These are phyloP conservation scores for Himalopsyche anomala DNA, from an alignment of 2,888 invertebrate species.

Conservation along the genomic window DNA sequence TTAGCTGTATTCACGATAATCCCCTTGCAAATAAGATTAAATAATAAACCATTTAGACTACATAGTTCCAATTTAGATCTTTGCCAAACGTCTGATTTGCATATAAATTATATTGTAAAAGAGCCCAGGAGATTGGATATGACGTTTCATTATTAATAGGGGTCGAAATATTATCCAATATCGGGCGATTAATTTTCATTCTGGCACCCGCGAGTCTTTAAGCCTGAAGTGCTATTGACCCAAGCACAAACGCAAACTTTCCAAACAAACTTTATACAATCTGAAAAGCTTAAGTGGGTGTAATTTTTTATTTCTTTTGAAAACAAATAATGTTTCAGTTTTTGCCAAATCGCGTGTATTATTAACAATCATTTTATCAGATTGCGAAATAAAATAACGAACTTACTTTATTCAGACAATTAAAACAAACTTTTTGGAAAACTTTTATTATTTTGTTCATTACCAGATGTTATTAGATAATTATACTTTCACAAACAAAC, in stretches of 20 bases:
- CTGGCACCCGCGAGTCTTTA: constrained; percentile 34
- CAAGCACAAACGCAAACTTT: constrained; percentile 15
- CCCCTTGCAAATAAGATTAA: constrained; percentile 53
- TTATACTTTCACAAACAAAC: too few relatives aligned
- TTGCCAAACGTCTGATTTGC: constrained; percentile 51
- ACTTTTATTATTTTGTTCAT: not conserved
- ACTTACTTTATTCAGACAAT: too few relatives aligned
- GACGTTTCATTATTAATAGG: constrained; percentile 50
- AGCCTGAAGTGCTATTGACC: constrained; percentile 30
- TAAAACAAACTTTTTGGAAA: not conserved
- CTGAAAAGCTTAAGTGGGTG: not conserved
- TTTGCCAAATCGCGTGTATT: too few relatives aligned
- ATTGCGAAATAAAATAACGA: too few relatives aligned
- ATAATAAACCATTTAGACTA: constrained; percentile 47
- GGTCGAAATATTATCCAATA: constrained; percentile 56
- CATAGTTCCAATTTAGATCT: constrained; percentile 37
- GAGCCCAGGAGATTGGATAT: constrained; percentile 37
- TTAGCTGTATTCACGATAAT: constrained; percentile 47
- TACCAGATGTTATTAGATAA: not conserved
- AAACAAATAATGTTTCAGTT: not conserved
- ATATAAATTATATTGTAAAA: constrained; percentile 55
- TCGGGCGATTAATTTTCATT: constrained; percentile 54
- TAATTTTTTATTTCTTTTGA: not conserved
- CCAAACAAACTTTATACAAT: not conserved
- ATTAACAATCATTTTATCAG: too few relatives aligned